These are phyloP conservation scores for Hedychridium roseum DNA, from an alignment of 2,888 invertebrate species.

Conservation along the genomic window DNA sequence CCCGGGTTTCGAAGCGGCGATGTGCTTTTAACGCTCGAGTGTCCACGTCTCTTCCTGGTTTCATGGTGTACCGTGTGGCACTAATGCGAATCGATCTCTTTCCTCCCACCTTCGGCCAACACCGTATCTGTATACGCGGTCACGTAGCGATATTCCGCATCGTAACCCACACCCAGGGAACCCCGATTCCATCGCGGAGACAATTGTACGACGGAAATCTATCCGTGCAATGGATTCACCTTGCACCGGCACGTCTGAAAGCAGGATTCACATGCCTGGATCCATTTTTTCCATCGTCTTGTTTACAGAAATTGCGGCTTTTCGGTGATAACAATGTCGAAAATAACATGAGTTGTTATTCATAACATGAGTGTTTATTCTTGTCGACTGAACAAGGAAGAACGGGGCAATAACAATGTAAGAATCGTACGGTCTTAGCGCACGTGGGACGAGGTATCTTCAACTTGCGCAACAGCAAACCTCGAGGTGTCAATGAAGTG, in stretches of 20 bases:
- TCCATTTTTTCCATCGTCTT: no score
- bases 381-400: no score
- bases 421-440: no score
- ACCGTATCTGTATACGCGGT: neutral
- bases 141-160: neutral
- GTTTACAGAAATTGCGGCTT: no score
- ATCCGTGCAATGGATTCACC: constrained; percentile 2
- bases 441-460: constrained; percentile 6
- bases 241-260: constrained; percentile 10
- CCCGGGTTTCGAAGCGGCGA: constrained; percentile 29
- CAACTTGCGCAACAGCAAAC: constrained; percentile 12
- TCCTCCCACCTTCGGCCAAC: neutral
- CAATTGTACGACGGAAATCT: constrained; percentile 1
- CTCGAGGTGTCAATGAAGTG: constrained; percentile 14
- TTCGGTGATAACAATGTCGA: no score
- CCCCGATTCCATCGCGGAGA: neutral
- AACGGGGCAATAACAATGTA: no score
- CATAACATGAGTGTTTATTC: no score
- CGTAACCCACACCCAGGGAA: no score
- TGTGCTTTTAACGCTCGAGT: constrained; percentile 43
- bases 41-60: constrained; percentile 33
- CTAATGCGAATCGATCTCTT: constrained; percentile 26
- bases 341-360: no score
- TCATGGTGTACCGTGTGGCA: constrained; percentile 19
- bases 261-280: constrained; percentile 15